These are phyloP conservation scores for Rhinolophus ferrumequinum DNA, from an alignment of 2,113 vertebrate genomes.

Conservation along the genomic window DNA sequence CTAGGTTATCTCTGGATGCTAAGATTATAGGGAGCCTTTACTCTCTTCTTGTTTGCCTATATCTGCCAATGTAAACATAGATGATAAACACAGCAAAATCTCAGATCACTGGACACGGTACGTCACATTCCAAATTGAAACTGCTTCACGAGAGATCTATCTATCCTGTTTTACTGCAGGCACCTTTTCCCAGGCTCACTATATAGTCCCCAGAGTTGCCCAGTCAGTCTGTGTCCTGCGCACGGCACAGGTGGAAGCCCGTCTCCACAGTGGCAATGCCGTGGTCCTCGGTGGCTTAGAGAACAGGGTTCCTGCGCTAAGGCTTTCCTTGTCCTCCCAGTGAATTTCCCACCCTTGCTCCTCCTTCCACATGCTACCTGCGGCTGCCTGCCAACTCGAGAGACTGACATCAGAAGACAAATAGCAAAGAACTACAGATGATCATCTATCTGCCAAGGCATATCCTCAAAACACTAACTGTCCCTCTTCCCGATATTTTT, in stretches of 20 bases:
- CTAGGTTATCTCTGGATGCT: neutral
- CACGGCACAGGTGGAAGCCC: neutral
- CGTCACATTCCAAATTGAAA: neutral
- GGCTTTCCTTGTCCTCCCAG: neutral
- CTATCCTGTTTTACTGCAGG: neutral
- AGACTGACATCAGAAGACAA: neutral
- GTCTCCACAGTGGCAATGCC: fast-evolving
- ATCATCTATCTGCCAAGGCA: neutral
- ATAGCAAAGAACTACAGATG: neutral
- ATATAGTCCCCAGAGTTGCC: neutral
- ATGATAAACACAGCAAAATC: neutral
- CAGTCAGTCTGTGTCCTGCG: neutral
- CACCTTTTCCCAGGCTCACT: neutral
- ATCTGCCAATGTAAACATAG: neutral
- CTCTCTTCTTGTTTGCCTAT: neutral
- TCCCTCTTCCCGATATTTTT: neutral
- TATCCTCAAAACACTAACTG: neutral
- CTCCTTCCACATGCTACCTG: too few relatives aligned
- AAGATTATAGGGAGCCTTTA: neutral
- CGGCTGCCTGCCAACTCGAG: neutral
- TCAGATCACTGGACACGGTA: neutral
- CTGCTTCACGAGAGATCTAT: neutral
- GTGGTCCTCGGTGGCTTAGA: neutral
- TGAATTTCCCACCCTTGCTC: neutral
- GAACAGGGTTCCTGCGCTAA: neutral